Conservation (phyloP, 2,113 vertebrate species). For the Peucedramus taeniatus region DNA sequence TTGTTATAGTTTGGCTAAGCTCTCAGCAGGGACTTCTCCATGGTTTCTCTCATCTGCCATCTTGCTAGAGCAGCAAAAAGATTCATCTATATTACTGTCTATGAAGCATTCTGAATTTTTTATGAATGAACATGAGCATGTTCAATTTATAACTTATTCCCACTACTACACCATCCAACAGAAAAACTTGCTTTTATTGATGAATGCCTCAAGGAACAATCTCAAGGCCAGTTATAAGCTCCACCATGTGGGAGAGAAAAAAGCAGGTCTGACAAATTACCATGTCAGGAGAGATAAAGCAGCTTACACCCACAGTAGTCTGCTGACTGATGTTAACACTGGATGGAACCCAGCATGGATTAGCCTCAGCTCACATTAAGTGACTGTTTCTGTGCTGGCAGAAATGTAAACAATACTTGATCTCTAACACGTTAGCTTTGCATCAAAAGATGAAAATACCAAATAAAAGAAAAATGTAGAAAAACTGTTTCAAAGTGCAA, state of each 20-base stretch:
- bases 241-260: background rate
- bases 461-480: background rate
- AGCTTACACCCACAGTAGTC: constrained; percentile 16
- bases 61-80: background rate
- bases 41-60: background rate
- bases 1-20: background rate
- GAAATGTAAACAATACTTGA: constrained; percentile 2
- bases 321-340: constrained; percentile 39
- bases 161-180: background rate
- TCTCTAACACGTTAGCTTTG: background rate
- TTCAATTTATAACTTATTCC: background rate
- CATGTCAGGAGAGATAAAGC: constrained; percentile 31
- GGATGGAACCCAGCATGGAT: constrained; percentile 6
- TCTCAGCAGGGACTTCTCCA: background rate
- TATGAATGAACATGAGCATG: background rate
- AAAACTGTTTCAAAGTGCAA: background rate
- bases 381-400: background rate
- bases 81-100: background rate
- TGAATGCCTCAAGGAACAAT: background rate
- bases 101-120: background rate
- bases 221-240: background rate
- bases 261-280: constrained; percentile 45
- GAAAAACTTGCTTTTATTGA: background rate
- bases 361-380: background rate
- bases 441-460: background rate